A percentile compares a stretch with the other conserved stretches of the same genome.
These are phyloP conservation scores for Drosophila picticornis DNA, from an alignment of 2,888 invertebrate genomes.

Conservation along the genomic window DNA sequence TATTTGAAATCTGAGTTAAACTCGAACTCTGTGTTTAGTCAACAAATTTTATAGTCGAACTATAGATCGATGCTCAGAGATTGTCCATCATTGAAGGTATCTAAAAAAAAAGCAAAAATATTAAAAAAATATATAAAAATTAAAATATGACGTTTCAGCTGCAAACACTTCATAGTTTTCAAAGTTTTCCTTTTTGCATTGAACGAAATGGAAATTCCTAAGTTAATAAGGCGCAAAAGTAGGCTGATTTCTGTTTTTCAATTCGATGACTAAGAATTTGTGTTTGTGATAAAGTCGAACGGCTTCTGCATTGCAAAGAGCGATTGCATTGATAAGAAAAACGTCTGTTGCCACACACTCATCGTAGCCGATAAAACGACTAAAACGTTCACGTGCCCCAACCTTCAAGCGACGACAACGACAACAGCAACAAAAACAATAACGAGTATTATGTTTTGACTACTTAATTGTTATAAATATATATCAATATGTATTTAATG, in stretches of 20 bases:
- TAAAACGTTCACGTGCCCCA: constrained; percentile 23
- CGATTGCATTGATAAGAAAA: constrained; percentile 44
- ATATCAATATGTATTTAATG: background rate
- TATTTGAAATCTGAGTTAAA: background rate
- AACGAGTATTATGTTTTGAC: constrained; percentile 9
- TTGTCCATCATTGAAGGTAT: background rate
- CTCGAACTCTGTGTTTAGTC: background rate
- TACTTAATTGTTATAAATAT: constrained; percentile 3
- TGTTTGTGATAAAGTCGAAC: constrained; percentile 2
- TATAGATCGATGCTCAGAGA: background rate
- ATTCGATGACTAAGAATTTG: constrained; percentile 12
- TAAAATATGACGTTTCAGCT: background rate
- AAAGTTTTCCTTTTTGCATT: too few relatives aligned
- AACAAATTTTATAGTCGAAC: background rate
- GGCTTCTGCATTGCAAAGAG: constrained; percentile 36
- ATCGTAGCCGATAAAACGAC: constrained; percentile 56
- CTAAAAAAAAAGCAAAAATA: background rate
- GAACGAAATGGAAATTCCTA: background rate
- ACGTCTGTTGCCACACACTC: constrained; percentile 13
- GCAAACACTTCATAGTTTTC: constrained; percentile 3
- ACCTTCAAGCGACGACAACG: constrained; percentile 6
- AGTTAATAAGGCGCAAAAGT: background rate
- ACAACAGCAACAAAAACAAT: constrained; percentile 16
- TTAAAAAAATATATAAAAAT: background rate
- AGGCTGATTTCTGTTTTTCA: background rate